Evolutionary conservation across 2,113 vertebrate species (phyloP), one percentile per base, ranked within the genome.

Genomic region (Vicugna pacos): DNA sequence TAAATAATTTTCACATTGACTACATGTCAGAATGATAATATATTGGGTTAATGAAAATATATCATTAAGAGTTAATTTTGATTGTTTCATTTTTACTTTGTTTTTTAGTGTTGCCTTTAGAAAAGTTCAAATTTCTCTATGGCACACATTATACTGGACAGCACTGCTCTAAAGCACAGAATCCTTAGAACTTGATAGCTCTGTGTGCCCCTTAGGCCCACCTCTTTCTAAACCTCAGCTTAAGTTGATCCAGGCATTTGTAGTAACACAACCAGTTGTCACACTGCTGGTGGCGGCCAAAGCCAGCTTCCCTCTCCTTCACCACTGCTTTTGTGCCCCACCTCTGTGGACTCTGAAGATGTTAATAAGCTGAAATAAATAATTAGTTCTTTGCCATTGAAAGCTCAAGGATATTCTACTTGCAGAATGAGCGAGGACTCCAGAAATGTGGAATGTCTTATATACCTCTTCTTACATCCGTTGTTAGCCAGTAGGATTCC

Each of bases 401-500:
- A 72, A 96, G 80, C 90, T 95, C 81, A 26, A 95, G 62, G 73
- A 88, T 91, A 90, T 95, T 97, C 94, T 95, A 93, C 96, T 98
- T 98, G 54, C n/a, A 28, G 97, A 92, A 92, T 87, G 91, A 60
- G 88, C 96, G 87, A 94, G 60, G 96, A 96, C 95, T 98, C 93
- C 92, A 97, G 97, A 97, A 84, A 77, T 85, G 67, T 92, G 58
- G 26, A 93, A 62, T 83, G 8, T 28, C 54, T 46, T 79, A 30
- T 96, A 93, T 95, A 95, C 94, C 92, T 97, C 96, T 97, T 46
- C 32, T 76, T 98, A 62, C 38, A 98, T 95, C 91, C 90, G 79
- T 94, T 94, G 64, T 52, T 97, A 97, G 89, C 95, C 96, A 97
- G 90, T 81, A 95, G 94, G 95, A 93, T 97, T 84, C 89, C 95